Evolutionary conservation across 2,888 invertebrate genomes (phyloP), one percentile per base, ranked within the genome.

Genomic region (Harmothoe impar): DNA sequence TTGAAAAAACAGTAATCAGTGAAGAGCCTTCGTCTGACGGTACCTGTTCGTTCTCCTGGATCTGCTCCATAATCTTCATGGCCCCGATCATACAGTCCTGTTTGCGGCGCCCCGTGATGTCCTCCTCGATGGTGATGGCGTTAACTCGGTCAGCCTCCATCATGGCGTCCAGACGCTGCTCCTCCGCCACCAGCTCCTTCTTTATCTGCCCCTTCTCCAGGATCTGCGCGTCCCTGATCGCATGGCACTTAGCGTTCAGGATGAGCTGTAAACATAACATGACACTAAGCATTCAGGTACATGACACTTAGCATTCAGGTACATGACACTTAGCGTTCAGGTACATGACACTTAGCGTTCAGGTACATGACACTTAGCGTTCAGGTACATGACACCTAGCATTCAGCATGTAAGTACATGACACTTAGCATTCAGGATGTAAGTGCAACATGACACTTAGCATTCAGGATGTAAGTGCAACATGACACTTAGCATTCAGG

Each of bases 281-380:
- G 91, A 96, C 96, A 0, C 95, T 95, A 91, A 96, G 96, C 90
- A 95, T n/a, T n/a, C n/a, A n/a, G n/a, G n/a, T n/a, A n/a, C n/a
- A n/a, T n/a, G n/a, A n/a, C n/a, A n/a, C n/a, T n/a, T n/a, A n/a
- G n/a, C n/a, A n/a, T n/a, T n/a, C n/a, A n/a, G n/a, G n/a, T n/a
- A n/a, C n/a, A n/a, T n/a, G n/a, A n/a, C n/a, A n/a, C n/a, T n/a
- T n/a, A n/a, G n/a, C n/a, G n/a, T n/a, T n/a, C n/a, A n/a, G n/a
- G n/a, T n/a, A n/a, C n/a, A n/a, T n/a, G n/a, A n/a, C n/a, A n/a
- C n/a, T n/a, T n/a, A n/a, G n/a, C n/a, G n/a, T n/a, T n/a, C n/a
- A n/a, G n/a, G n/a, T n/a, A n/a, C n/a, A n/a, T n/a, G n/a, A n/a
- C n/a, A n/a, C n/a, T n/a, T n/a, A n/a, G n/a, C n/a, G n/a, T n/a